Conservation (phyloP, 2,888 invertebrate genomes). For the Creontiades dilutus region DNA sequence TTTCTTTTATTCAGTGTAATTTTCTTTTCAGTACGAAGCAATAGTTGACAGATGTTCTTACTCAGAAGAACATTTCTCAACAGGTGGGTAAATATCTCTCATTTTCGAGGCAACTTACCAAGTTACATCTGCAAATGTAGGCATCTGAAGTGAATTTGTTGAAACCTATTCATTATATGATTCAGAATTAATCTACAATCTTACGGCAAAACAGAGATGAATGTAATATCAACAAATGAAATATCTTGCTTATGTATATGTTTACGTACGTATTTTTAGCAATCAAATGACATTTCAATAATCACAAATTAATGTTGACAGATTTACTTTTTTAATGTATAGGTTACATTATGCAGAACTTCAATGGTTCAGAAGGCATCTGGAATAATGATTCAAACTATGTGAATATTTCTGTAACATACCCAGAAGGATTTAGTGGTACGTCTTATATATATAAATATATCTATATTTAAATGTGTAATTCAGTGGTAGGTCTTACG, state of each 20-base stretch:
- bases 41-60: neutral
- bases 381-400: neutral
- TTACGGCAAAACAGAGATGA: too few species aligned
- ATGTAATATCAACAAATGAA: too few species aligned
- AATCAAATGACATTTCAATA: too few species aligned
- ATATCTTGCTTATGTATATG: too few species aligned
- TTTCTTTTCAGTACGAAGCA: neutral
- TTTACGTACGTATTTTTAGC: too few species aligned
- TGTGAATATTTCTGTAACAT: neutral
- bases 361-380: conserved; percentile 8
- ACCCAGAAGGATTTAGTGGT: neutral
- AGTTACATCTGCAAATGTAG: neutral
- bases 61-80: neutral
- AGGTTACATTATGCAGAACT: neutral
- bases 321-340: neutral
- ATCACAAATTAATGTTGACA: neutral
- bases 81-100: neutral
- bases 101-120: neutral
- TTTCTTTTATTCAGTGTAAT: neutral
- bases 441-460: neutral
- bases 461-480: too few species aligned
- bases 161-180: neutral
- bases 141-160: neutral
- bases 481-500: too few species aligned
- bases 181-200: too few species aligned